phyloP scores from a whole-genome alignment of 2,113 vertebrate species.

The Platanista minor region DNA sequence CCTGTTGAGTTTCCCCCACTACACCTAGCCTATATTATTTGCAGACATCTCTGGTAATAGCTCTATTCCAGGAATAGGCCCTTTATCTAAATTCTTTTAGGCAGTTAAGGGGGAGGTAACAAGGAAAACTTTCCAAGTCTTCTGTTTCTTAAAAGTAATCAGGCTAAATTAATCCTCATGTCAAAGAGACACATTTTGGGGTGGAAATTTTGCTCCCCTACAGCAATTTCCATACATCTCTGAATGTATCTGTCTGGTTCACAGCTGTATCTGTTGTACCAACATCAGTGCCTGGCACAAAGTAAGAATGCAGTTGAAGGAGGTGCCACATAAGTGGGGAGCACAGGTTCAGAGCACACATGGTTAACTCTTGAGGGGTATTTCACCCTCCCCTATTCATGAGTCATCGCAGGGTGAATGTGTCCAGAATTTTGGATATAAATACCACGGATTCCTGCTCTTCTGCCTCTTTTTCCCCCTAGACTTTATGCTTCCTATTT shows the following conservation, averaged over 20 bases:
- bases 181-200: background rate
- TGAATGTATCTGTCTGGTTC: background rate
- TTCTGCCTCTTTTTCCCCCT: background rate
- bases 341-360: background rate
- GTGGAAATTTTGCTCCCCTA: background rate
- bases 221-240: background rate
- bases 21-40: background rate
- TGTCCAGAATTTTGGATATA: background rate
- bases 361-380: background rate
- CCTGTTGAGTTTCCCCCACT: background rate
- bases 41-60: background rate
- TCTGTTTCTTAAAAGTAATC: background rate
- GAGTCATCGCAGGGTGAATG: background rate
- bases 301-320: background rate
- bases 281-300: background rate
- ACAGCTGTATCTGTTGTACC: background rate
- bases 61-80: background rate
- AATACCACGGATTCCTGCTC: background rate
- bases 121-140: background rate
- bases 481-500: background rate
- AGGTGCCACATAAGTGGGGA: background rate
- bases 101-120: background rate
- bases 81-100: background rate
- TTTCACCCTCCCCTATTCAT: background rate
- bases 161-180: background rate